These are phyloP conservation scores for Anthoscopus minutus DNA, from an alignment of 2,113 vertebrate genomes.

Conservation along the genomic window DNA sequence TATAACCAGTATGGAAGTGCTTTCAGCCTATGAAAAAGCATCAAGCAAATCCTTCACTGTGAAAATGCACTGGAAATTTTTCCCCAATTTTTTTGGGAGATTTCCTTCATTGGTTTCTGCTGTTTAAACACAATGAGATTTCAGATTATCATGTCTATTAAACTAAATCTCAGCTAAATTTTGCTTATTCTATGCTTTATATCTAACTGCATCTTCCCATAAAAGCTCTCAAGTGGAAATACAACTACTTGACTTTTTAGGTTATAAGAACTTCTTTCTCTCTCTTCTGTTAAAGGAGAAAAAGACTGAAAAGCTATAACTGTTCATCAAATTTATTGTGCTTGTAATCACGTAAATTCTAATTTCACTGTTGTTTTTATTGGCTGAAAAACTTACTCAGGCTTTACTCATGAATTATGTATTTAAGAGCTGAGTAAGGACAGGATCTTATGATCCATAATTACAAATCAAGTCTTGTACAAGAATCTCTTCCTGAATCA, in stretches of 20 bases:
- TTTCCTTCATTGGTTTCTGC: not conserved
- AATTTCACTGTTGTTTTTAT: not conserved
- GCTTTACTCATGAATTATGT: not conserved
- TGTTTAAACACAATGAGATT: not conserved
- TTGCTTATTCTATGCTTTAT: not conserved
- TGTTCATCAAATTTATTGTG: not conserved
- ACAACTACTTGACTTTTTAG: not conserved
- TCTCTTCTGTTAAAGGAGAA: not conserved
- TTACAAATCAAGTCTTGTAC: conserved; percentile 51
- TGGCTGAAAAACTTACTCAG: conserved; percentile 11
- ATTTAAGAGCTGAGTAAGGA: not conserved
- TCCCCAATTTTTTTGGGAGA: not conserved
- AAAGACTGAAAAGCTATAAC: not conserved
- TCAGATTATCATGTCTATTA: not conserved
- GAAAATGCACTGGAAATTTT: not conserved
- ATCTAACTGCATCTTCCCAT: not conserved
- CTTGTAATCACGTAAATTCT: not conserved
- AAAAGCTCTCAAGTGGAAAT: not conserved
- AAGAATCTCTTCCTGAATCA: not conserved
- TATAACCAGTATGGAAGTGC: not conserved
- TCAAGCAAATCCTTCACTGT: not conserved
- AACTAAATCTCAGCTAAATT: not conserved
- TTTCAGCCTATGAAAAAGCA: not conserved
- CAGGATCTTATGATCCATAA: not conserved
- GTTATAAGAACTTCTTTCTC: not conserved